Evolutionary conservation across 35 echinoderm and acorn worm genomes (phyloP).

Genomic region (Eucidaris tribuloides): DNA sequence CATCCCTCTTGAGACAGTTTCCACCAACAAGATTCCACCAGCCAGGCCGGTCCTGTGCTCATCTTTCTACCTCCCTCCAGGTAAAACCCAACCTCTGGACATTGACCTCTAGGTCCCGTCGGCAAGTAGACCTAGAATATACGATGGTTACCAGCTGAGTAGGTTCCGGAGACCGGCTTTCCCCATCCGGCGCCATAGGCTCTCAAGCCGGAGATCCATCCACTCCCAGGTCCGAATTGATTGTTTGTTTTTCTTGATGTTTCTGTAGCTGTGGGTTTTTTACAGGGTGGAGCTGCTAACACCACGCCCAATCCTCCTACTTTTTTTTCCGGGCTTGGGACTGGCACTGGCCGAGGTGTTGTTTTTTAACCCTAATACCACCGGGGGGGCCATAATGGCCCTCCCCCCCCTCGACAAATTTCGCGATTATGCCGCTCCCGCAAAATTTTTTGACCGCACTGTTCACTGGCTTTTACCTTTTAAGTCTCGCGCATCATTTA

Average conservation of each 20-base stretch:
- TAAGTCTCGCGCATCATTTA: no score
- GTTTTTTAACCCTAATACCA: no score
- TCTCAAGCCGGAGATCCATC: not conserved
- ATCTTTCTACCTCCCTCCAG: not conserved
- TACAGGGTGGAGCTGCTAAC: not conserved
- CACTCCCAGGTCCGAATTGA: not conserved
- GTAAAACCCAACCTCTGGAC: not conserved
- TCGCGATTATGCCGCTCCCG: no score
- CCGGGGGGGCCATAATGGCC: no score
- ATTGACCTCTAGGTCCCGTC: not conserved
- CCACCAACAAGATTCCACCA: conserved; percentile 17
- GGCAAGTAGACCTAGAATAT: not conserved
- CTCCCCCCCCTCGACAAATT: no score
- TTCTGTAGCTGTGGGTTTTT: not conserved
- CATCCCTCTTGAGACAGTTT: not conserved
- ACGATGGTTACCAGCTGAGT: not conserved
- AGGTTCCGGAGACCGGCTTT: not conserved
- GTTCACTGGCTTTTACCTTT: no score
- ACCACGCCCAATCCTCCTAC: not conserved
- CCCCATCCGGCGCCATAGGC: not conserved
- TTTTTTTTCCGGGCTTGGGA: no score
- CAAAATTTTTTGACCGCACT: no score
- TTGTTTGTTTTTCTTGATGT: not conserved
- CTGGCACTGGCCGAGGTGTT: not conserved
- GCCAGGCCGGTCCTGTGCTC: not conserved